Conservation (phyloP, 2,888 invertebrate species). For the Ochropleura plecta region DNA sequence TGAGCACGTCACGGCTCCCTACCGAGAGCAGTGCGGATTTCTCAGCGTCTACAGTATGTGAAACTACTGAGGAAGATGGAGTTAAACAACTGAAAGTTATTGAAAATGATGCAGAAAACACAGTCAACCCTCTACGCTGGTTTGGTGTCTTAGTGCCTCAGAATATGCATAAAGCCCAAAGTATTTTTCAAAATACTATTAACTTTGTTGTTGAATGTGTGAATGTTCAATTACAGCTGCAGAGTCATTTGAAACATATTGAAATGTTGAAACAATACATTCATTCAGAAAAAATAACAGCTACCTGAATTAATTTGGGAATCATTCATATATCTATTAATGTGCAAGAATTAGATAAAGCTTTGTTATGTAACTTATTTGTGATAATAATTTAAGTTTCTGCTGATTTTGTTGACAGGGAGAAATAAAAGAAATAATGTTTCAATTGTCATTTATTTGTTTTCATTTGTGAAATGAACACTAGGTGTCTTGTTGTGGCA, state of each 20-base stretch:
- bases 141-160: slow-evolving; percentile 96
- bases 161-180: slow-evolving; percentile 94
- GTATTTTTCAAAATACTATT: slow-evolving; percentile 93
- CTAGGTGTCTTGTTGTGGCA: slow-evolving; percentile 64
- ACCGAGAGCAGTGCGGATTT: slow-evolving; percentile 91
- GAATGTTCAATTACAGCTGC: slow-evolving; percentile 92
- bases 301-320: not conserved
- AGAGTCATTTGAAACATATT: slow-evolving; percentile 78
- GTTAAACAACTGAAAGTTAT: slow-evolving; percentile 82
- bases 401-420: not conserved
- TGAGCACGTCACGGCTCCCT: slow-evolving; percentile 93
- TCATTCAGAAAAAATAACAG: slow-evolving; percentile 56
- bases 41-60: slow-evolving; percentile 81
- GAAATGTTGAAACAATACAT: slow-evolving; percentile 76
- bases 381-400: slow-evolving; percentile 25
- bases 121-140: slow-evolving; percentile 94
- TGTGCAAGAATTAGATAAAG: not conserved
- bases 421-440: slow-evolving; percentile 54
- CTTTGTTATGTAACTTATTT: slow-evolving; percentile 6
- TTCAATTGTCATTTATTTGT: slow-evolving; percentile 64
- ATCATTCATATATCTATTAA: not conserved
- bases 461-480: slow-evolving; percentile 66
- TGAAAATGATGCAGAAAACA: slow-evolving; percentile 77
- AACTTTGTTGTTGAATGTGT: slow-evolving; percentile 92
- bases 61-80: slow-evolving; percentile 83